Base-by-base conservation (phyloP, 1,140 invertebrate genomes). In the Psix sp. region DNA sequence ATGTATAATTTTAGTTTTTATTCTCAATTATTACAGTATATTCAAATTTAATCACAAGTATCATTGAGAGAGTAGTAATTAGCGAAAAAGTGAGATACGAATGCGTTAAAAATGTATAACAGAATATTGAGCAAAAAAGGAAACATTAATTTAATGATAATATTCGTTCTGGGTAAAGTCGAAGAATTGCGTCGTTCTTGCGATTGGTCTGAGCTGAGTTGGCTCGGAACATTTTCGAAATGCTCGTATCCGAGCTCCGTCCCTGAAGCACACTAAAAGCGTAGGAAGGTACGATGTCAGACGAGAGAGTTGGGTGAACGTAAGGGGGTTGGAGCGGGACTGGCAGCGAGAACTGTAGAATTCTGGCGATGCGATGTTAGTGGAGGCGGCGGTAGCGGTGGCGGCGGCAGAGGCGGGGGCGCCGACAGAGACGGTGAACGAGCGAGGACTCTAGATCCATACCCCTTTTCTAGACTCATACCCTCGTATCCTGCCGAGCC, bases 381-480 rank as follows among this genome's bases (percentile, higher is more conserved):
- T 11, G 66, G 49, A 31, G 60, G 63, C 49, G 48, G 72, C 38
- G 66, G 63, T 31, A 60, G 38, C 29, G 48, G 51, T 2, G 33
- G 46, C 14, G 57, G n/a, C 35, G 49, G 51, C 2, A n/a, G n/a
- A n/a, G n/a, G n/a, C 5, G 60, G 54, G 38, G 59, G 15, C 21
- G 42, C 13, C 20, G 35, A 66, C 17, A 49, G 59, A 75, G 65
- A 65, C 39, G 18, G 42, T 26, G 52, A 35, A 39, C 20, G 48
- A 51, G 29, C 74, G 81, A 82, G 80, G 80, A 79, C 78, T 81
- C 82, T 78, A 79, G 80, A 82, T 82, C 79, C 80, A 82, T 84
- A 80, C 83, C 82, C 84, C 83, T 83, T 84, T 84, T 85, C 83
- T 84, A 81, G 80, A 83, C 82, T 84, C 83, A 82, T 80, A 83